A percentile compares a stretch with the other conserved stretches of the same genome.
Conservation (phyloP, 2,797 vertebrate species). For the Gallinago nigripennis region DNA sequence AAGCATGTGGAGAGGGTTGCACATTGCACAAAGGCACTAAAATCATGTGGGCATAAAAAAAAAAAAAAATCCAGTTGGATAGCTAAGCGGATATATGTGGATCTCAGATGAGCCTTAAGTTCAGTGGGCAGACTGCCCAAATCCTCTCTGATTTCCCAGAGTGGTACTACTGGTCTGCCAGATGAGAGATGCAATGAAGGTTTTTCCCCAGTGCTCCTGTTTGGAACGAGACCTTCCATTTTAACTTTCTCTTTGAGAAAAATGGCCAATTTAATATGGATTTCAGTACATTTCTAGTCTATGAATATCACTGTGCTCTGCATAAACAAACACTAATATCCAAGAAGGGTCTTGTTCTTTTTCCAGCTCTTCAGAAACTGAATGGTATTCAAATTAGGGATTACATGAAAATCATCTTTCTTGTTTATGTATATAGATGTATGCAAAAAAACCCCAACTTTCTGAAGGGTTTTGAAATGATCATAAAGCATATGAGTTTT, state of each 20-base stretch:
- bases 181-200: constrained; percentile 39
- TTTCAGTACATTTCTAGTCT: not conserved
- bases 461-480: not conserved
- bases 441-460: not conserved
- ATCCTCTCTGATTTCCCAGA: constrained; percentile 60
- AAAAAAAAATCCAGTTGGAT: not conserved
- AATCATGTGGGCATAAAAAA: constrained; percentile 4
- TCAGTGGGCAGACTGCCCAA: constrained; percentile 48
- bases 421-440: not conserved
- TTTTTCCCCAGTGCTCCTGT: constrained; percentile 7
- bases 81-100: not conserved
- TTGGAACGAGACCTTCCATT: constrained; percentile 13
- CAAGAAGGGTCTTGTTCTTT: not conserved
- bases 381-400: not conserved
- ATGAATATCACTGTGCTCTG: not conserved
- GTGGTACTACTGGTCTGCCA: constrained; percentile 28
- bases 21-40: constrained; percentile 3
- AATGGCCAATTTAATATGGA: constrained; percentile 2
- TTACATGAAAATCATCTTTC: constrained; percentile 14
- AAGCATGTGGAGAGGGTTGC: not conserved
- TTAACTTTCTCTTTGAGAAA: constrained; percentile 36
- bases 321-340: constrained; percentile 14
- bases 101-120: constrained; percentile 53
- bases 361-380: not conserved
- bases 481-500: not conserved